Evolutionary conservation across 2,797 vertebrate genomes (phyloP), one percentile per base, ranked within the genome.

Genomic region (Spondyliosoma cantharus): DNA sequence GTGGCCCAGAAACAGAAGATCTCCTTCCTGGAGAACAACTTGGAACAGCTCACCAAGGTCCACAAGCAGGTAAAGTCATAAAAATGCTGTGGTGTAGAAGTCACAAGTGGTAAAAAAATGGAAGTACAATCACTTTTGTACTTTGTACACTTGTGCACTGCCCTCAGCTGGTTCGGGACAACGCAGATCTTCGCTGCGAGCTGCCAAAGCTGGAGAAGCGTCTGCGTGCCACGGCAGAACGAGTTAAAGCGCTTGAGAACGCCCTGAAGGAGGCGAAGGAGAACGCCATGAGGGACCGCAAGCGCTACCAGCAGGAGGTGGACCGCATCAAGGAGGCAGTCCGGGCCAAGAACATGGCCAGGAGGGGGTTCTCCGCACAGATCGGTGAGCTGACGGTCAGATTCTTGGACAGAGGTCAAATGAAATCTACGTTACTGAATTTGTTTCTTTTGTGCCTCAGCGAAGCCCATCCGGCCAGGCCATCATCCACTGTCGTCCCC

Each of bases 301-400:
- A 96, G 70, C 95, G 96, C 62, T 98, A 98, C 94, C 97, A 97
- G 95, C 96, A 97, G 92, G 97, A 98, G 87, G 97, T 98, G 56
- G 97, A 98, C 89, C 96, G 97, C 76, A 99, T 99, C 89, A 99
- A 99, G 86, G 97, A 99, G 89, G 97, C 97, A 0, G 97, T 99
- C 15, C 94, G 97, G 61, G 97, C 97, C 89, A 98, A 98, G 94
- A 99, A 97, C 59, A 97, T 97, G 95, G 96, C 96, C 88, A 95
- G 96, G 85, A 96, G 97, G 89, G 96, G 96, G 19, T 96, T 96
- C 91, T 97, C 97, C 0, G 97, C 97, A 1, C 97, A 99, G 85
- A 98, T 98, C 15, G 97, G 96, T 98, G 90, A 93, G 95, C 43
- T 4, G 13, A 7, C 5, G 0, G 27, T 13, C 43, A 50, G 1